Conservation (phyloP, 2,113 vertebrate species). For the Pelodiscus sinensis region DNA sequence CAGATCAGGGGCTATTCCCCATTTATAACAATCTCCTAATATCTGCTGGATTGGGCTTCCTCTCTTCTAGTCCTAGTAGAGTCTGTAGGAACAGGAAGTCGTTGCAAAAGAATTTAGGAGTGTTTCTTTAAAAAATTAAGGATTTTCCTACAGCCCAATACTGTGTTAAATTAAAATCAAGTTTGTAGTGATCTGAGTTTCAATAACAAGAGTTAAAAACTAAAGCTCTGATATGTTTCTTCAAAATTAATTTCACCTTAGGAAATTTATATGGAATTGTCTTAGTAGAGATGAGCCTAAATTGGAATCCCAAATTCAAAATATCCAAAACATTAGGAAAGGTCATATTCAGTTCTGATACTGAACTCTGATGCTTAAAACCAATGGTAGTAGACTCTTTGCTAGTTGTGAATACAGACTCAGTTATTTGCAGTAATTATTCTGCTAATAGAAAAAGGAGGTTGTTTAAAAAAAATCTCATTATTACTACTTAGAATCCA, state of each 20-base stretch:
- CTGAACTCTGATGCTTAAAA: neutral
- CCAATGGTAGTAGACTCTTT: neutral
- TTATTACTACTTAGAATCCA: constrained; percentile 3
- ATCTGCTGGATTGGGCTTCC: neutral
- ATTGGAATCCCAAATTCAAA: neutral
- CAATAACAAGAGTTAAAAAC: neutral
- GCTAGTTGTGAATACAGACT: neutral
- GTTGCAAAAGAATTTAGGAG: neutral
- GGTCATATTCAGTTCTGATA: neutral
- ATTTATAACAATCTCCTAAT: neutral
- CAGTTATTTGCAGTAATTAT: neutral
- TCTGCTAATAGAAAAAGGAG: neutral
- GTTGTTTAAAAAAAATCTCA: constrained; percentile 21
- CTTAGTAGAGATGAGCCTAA: neutral
- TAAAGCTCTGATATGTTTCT: neutral
- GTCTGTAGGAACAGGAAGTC: neutral
- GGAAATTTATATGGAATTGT: neutral
- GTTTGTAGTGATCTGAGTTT: neutral
- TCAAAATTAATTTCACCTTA: neutral
- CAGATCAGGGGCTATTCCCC: neutral
- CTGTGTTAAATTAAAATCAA: neutral
- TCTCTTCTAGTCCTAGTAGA: neutral
- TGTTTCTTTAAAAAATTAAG: neutral
- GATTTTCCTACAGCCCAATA: neutral
- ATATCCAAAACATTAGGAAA: neutral